Evolutionary conservation across 2,113 vertebrate genomes (phyloP).

Genomic region (Myotis davidii): DNA sequence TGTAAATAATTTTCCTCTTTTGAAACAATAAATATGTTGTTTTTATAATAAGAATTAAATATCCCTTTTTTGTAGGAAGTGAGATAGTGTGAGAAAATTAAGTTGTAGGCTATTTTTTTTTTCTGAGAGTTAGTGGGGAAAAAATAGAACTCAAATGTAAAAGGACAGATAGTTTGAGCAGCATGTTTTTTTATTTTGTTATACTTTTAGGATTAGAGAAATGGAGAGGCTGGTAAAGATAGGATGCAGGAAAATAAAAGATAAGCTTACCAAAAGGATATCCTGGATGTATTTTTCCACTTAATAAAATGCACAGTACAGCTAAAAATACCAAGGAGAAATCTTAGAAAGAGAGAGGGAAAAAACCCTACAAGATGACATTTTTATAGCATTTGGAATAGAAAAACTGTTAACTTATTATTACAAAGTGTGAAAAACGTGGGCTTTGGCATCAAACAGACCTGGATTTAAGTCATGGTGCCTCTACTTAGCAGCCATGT

Average conservation of each 20-base stretch:
- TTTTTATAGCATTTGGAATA: conserved; percentile 33
- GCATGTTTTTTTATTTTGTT: background rate
- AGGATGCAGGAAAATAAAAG: conserved; percentile 17
- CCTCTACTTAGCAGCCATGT: background rate
- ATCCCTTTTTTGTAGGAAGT: background rate
- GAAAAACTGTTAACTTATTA: conserved; percentile 1
- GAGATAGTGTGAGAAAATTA: conserved; percentile 29
- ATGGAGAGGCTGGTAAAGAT: background rate
- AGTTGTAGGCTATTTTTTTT: background rate
- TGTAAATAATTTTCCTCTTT: background rate
- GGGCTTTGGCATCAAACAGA: conserved; percentile 9
- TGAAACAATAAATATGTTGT: background rate
- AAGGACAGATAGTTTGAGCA: background rate
- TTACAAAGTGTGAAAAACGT: background rate
- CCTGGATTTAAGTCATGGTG: background rate
- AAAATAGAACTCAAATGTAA: background rate
- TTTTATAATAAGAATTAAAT: background rate
- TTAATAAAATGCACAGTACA: conserved; percentile 21
- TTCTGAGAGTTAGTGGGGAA: background rate
- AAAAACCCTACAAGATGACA: background rate
- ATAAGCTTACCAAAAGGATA: conserved; percentile 37
- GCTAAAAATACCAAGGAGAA: background rate
- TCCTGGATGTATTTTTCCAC: background rate
- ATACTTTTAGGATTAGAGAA: conserved; percentile 19
- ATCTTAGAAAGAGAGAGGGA: background rate